phyloP scores from a whole-genome alignment of 2,888 invertebrate species.

The Melinaea menophilus region DNA sequence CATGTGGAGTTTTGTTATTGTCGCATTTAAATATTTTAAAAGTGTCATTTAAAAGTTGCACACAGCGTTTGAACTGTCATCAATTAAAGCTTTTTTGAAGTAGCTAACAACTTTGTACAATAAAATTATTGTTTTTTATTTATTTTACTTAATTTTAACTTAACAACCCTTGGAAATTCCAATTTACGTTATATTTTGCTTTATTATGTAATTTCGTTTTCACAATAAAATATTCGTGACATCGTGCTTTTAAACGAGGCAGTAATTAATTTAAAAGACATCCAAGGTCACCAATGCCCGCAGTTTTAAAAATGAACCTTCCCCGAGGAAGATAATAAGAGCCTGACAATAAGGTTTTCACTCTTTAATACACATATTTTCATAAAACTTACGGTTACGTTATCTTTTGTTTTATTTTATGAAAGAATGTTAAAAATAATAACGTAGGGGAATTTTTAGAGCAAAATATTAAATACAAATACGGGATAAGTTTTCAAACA shows the following conservation, averaged over 20 bases:
- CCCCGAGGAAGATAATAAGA: constrained; percentile 46
- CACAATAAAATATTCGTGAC: not conserved
- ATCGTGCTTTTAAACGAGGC: not conserved
- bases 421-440: not conserved
- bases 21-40: constrained; percentile 1
- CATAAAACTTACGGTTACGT: constrained; percentile 8
- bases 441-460: not conserved
- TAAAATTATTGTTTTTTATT: not conserved
- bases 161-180: not conserved
- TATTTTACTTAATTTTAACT: not conserved
- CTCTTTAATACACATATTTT: constrained; percentile 24
- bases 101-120: not conserved
- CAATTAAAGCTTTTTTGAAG: constrained; percentile 4
- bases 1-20: not conserved
- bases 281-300: not conserved
- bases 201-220: too few species aligned
- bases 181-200: not conserved
- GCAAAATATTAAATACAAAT: too few species aligned
- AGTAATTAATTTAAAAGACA: not conserved
- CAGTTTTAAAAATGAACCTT: not conserved
- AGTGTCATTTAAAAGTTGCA: constrained; percentile 5
- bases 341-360: constrained; percentile 28
- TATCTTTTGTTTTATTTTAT: not conserved
- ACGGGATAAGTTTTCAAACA: too few species aligned
- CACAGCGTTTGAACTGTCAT: not conserved